Evolutionary conservation across 2,888 invertebrate genomes (phyloP), one percentile per base, ranked within the genome.

Genomic region (Mycalesis mineus): DNA sequence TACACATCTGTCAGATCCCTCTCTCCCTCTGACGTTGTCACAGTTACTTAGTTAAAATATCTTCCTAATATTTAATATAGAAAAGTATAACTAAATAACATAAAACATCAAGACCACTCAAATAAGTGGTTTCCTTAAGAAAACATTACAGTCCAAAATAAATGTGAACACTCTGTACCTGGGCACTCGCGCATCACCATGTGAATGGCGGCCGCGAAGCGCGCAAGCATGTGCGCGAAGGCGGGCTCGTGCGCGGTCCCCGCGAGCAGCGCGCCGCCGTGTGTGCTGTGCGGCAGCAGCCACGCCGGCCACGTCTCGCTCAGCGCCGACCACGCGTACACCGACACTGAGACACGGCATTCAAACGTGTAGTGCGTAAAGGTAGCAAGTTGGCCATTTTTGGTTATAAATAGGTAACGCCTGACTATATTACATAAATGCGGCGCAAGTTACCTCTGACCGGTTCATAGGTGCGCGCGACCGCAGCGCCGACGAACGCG

Each of bases 291-390:
- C 33, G 85, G 80, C 3, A 50, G 42, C 2, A 83, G 40, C 87
- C 88, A 87, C 52, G 86, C 72, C 1, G 73, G 60, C 84, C 85
- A 86, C 55, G 82, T 60, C 66, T 80, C 80, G 0, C 62, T 68
- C 0, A 79, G 62, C 8, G 73, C 72, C 0, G 73, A 68, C 82
- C 85, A 86, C 37, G 77, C 71, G 71, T 70, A 75, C 58, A 67
- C 63, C 4, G 75, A 73, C 59, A 84, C 87, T 87, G 69, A 0
- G 11, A 22, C n/a, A 29, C 28, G 22, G 17, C 45, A 15, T 9
- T n/a, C n/a, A n/a, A n/a, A n/a, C n/a, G n/a, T n/a, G n/a, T n/a
- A n/a, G n/a, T n/a, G n/a, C n/a, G n/a, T n/a, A n/a, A n/a, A n/a
- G n/a, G n/a, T n/a, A n/a, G n/a, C n/a, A n/a, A n/a, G n/a, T n/a